Base-by-base conservation (phyloP, 2,797 vertebrate genomes). In the Sebastes paucispinis region DNA sequence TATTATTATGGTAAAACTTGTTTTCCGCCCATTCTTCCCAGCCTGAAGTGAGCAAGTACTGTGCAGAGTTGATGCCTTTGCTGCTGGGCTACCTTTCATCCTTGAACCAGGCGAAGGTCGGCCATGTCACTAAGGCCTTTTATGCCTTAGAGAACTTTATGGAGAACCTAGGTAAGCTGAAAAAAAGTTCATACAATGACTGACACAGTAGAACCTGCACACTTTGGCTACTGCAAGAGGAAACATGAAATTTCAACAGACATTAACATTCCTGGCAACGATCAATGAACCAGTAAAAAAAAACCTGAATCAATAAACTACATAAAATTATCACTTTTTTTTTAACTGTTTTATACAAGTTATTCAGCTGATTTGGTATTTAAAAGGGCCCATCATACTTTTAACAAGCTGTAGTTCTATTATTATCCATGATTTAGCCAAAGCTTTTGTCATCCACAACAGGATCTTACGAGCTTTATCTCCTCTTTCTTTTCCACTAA, bases 111-210 rank as follows among this genome's bases (percentile, higher is more conserved):
- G 91, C 94, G 66, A 96, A 96, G 64, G 93, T 95, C 0, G 93
- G 95, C 32, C 97, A 98, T 34, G 92, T 98, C 71, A 96, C 96
- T 1, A 98, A 97, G 89, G 97, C 96, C 50, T 98, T 97, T 91
- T 98, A 98, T 9, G 97, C 97, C 3, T 91, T 98, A 57, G 97
- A 98, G 92, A 98, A 98, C 92, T 97, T 98, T 64, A 94, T 98
- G 90, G 97, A 98, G 88, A 97, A 96, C 80, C 91, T 98, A 6
- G 97, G 97, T 98, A 88, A 89, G 78, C 2, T 65, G n/a, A 52
- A 64, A 63, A 50, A 20, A 34, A 31, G 0, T 43, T 76, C 25
- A 64, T 2, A 2, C 1, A 58, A 14, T 63, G 11, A 50, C 43
- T 14, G 10, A 31, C 13, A 36, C 31, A 25, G 11, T 18, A 75